Base-by-base conservation (phyloP, 2,113 vertebrate species). In the Haemorhous mexicanus region DNA sequence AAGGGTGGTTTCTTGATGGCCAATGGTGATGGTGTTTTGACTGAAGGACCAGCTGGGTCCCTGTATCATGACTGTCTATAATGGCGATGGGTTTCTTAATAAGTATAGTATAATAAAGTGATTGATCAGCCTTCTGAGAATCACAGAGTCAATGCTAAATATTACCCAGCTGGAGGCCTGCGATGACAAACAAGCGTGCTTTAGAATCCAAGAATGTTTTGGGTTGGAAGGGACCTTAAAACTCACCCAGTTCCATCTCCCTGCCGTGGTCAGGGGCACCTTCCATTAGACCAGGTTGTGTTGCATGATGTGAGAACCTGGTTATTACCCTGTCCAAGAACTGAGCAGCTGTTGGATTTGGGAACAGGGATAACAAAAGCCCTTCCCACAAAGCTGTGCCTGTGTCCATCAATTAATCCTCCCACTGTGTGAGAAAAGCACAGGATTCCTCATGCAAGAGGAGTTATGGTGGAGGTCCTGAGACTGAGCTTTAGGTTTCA, bases 381-480 rank as follows among this genome's bases (percentile, higher is more conserved):
- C 30, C 9, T 32, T 27, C 5, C 19, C 17, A 16, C 28, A 6
- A 20, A 44, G 19, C 17, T 28, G 2, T 32, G 9, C 1, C 1
- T 6, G 13, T 7, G 3, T 27, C 4, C 26, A 23, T 7, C 14
- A 28, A 9, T 39, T 49, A 30, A 22, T 50, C 59, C 28, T 23
- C 33, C 35, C 23, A 37, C 26, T 7, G 1, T 11, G 22, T 0
- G 1, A 30, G 26, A n/a, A 14, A 16, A 33, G 27, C 23, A 4
- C 1, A 7, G 11, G 44, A 13, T 17, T 44, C 41, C 19, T 74
- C 15, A 14, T 5, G 0, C 22, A 74, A 44, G 22, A 12, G 3
- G 16, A 7, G 13, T 30, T 79, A 53, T 5, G 16, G 24, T 11
- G 52, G 10, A 8, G 1, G 2, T 55, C 32, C 17, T 26, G 18